Base-by-base conservation (phyloP, 2,888 invertebrate genomes). In the Tiliacea aurago region DNA sequence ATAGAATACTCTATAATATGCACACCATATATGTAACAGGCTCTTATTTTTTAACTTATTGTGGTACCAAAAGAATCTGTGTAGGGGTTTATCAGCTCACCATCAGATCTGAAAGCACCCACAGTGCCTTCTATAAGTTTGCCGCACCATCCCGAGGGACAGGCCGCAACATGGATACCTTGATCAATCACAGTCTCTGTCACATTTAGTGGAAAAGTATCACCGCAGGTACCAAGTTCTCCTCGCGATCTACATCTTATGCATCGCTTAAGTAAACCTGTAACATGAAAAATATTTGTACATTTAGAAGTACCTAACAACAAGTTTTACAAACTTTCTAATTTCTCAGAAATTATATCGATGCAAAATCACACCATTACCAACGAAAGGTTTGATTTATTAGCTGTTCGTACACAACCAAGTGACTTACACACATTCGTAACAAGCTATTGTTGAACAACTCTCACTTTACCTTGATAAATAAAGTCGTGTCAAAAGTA, bases 81-180 rank as follows among this genome's bases (percentile, higher is more conserved):
- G 9, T 45, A 45, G 20, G 23, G 4, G 23, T 33, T 71, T 33
- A 62, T 55, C 41, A 45, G 81, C 86, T 92, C 94, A 98, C 98
- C 98, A 95, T 98, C 98, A 90, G 97, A 97, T 91, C 98, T 97
- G 84, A 98, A 97, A 66, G 98, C 96, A 87, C 98, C 98, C 84
- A 94, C 91, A 13, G 97, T 97, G 74, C 98, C 98, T 93, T 99
- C 99, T 53, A 98, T 97, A 67, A 98, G 97, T 96, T 99, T 99
- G 41, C 98, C 98, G 90, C 99, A 99, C 99, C 99, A 99, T 55
- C 99, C 99, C 0, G 98, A 98, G 0, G 98, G 98, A 88, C 99
- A 99, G 0, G 98, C 98, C 18, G 98, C 97, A 1, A 98, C 97
- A 87, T 98, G 97, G 1, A 99, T 97, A 0, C 98, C 98, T 49